These are phyloP conservation scores for Clivina fossor DNA, from an alignment of 2,888 invertebrate species.

Conservation along the genomic window DNA sequence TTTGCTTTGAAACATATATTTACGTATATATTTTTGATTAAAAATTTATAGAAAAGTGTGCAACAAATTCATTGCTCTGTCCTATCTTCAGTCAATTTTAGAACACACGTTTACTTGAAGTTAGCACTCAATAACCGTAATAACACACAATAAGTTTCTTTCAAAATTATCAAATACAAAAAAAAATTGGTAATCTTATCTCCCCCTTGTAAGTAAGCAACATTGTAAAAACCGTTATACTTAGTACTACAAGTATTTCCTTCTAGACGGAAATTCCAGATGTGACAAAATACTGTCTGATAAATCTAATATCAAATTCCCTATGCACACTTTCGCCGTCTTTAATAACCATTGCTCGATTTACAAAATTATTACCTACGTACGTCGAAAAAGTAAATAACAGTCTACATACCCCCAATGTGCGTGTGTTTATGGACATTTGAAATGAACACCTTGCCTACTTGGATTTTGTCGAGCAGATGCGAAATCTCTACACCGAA, in stretches of 20 bases:
- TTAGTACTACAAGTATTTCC: slow-evolving; percentile 1
- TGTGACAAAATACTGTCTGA: slow-evolving; percentile 4
- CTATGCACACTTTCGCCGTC: neutral
- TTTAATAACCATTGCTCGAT: slow-evolving; percentile 7
- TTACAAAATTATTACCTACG: slow-evolving; percentile 13
- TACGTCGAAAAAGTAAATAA: slow-evolving; percentile 1
- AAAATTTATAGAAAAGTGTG: no score
- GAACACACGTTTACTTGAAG: no score
- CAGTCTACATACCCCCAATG: slow-evolving; percentile 12
- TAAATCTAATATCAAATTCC: no score
- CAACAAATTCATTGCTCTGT: no score
- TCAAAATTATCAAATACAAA: no score
- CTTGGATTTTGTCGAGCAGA: slow-evolving; percentile 33
- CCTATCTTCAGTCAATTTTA: no score
- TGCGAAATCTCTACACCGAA: slow-evolving; percentile 35
- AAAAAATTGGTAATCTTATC: slow-evolving; percentile 3
- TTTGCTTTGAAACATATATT: no score
- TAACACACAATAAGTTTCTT: no score
- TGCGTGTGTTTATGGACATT: neutral
- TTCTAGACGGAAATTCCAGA: neutral
- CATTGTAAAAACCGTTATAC: slow-evolving; percentile 18
- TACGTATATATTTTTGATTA: no score
- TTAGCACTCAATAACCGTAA: no score
- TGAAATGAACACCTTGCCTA: slow-evolving; percentile 23
- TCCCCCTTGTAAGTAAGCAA: no score